Percentiles rank a stretch among this genome's conserved stretches.
Conservation (phyloP, 2,888 invertebrate genomes). For the Agrochola circellaris region DNA sequence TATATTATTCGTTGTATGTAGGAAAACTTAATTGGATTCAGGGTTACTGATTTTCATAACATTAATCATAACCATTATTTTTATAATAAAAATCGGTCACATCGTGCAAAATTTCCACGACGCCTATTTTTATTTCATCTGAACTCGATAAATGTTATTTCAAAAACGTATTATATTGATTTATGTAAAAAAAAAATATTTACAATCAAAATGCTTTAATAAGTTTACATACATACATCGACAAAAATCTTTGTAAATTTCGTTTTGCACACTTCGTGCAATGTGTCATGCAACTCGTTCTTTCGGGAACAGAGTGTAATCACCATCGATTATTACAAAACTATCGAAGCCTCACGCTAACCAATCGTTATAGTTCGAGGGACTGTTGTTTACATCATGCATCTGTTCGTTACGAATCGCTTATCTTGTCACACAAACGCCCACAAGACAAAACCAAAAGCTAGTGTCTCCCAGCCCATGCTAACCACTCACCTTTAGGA, state of each 20-base stretch:
- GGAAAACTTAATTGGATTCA: not conserved
- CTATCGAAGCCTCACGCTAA: conserved; percentile 82
- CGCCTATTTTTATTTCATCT: not conserved
- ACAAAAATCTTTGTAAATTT: not conserved
- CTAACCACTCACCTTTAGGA: conserved; percentile 81
- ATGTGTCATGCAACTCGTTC: not conserved
- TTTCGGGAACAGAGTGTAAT: conserved; percentile 62
- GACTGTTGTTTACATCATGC: conserved; percentile 80
- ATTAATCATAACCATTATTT: not conserved
- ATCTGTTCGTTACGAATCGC: conserved; percentile 68
- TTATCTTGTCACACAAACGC: conserved; percentile 78
- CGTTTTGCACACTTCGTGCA: conserved; percentile 32
- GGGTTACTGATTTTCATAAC: not conserved
- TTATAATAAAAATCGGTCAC: not conserved
- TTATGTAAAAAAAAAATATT: not conserved
- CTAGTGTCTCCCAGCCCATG: conserved; percentile 86
- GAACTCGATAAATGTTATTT: not conserved
- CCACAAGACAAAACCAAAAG: conserved; percentile 88
- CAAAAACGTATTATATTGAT: not conserved
- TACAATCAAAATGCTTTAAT: not conserved
- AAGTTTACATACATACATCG: not conserved
- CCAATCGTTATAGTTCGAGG: conserved; percentile 70
- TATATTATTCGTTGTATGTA: not conserved
- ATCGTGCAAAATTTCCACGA: conserved; percentile 8
- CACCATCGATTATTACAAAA: conserved; percentile 82